Percentiles rank a stretch among this genome's conserved stretches.
These are phyloP conservation scores for Sebastes schlegelii DNA, from an alignment of 2,113 vertebrate species.

Conservation along the genomic window DNA sequence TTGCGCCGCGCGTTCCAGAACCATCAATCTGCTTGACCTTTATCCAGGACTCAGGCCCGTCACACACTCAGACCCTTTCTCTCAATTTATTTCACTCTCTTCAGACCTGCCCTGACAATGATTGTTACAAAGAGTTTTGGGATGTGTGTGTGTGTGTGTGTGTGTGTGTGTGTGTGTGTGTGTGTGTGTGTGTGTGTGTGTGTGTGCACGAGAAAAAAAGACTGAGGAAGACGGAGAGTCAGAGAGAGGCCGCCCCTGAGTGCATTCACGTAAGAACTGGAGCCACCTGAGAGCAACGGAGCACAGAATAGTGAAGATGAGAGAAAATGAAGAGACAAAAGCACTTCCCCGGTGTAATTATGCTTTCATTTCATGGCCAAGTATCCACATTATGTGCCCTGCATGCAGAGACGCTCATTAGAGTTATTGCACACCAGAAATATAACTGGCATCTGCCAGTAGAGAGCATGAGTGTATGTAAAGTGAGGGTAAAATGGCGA, in stretches of 20 bases:
- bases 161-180: constrained; percentile 29
- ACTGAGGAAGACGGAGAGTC: constrained; percentile 38
- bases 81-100: constrained; percentile 49
- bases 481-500: constrained; percentile 17
- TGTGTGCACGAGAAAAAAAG: not conserved
- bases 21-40: constrained; percentile 74
- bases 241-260: constrained; percentile 34
- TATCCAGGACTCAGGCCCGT: constrained; percentile 53
- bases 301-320: constrained; percentile 72
- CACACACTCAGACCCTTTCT: constrained; percentile 46
- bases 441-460: constrained; percentile 54
- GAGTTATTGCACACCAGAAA: constrained; percentile 54
- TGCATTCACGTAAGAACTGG: constrained; percentile 53
- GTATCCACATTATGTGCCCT: constrained; percentile 73
- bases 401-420: constrained; percentile 73
- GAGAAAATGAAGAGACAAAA: constrained; percentile 81
- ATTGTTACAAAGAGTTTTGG: constrained; percentile 54
- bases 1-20: constrained; percentile 47
- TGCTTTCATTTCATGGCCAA: constrained; percentile 81
- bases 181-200: constrained; percentile 31
- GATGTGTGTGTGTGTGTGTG: constrained; percentile 30
- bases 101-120: constrained; percentile 56
- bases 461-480: constrained; percentile 16
- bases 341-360: constrained; percentile 80
- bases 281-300: constrained; percentile 73